Evolutionary conservation across 2,113 vertebrate species (phyloP).

Genomic region (Climacteris rufus): DNA sequence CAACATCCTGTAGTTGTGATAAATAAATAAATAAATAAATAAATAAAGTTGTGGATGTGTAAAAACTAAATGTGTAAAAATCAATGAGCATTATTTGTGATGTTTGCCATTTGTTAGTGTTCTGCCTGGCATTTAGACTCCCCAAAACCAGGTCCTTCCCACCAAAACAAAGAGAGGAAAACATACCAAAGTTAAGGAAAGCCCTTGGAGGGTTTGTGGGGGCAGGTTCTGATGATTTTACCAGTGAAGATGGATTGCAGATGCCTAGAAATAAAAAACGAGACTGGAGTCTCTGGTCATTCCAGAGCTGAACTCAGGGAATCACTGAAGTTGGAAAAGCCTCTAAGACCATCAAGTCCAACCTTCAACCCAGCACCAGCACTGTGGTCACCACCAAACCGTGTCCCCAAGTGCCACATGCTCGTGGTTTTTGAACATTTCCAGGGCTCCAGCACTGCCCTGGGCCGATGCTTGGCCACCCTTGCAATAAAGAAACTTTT

Average conservation of each 20-base stretch:
- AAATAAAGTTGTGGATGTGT: not conserved
- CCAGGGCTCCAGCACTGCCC: no score
- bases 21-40: no score
- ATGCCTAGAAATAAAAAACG: slow-evolving; percentile 58
- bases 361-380: not conserved
- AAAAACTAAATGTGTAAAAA: not conserved
- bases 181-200: slow-evolving; percentile 75
- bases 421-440: no score
- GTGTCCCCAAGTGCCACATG: no score
- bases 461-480: no score
- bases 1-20: not conserved
- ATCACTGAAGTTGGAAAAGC: not conserved
- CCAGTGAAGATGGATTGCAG: slow-evolving; percentile 43
- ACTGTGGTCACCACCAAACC: no score
- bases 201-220: slow-evolving; percentile 26
- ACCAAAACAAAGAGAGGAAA: not conserved
- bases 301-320: not conserved
- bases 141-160: not conserved
- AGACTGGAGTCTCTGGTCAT: not conserved
- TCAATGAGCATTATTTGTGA: not conserved
- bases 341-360: not conserved
- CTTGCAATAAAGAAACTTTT: no score
- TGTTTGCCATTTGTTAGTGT: not conserved
- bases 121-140: not conserved
- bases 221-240: slow-evolving; percentile 51